A percentile compares a stretch with the other conserved stretches of the same genome.
These are phyloP conservation scores for Tetrapedia diversipes DNA, from an alignment of 2,888 invertebrate genomes.

Conservation along the genomic window DNA sequence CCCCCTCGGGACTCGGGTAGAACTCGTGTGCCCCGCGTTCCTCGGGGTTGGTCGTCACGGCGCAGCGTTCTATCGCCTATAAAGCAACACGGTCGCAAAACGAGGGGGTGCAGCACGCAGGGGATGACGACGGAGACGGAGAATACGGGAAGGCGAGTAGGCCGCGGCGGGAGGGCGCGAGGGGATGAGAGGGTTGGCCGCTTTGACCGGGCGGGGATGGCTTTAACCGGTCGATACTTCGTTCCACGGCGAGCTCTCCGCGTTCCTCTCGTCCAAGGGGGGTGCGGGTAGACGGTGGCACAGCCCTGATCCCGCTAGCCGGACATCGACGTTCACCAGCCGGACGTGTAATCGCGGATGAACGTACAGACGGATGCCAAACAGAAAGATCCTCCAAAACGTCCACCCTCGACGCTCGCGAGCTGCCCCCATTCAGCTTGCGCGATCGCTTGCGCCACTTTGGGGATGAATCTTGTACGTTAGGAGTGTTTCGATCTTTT, in stretches of 20 bases:
- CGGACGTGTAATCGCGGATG: constrained; percentile 25
- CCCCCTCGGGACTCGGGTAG: constrained; percentile 1
- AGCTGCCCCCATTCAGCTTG: too few relatives aligned
- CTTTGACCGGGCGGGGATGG: constrained; percentile 65
- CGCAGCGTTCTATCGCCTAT: neutral
- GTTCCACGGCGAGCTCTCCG: constrained; percentile 54
- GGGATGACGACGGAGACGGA: constrained; percentile 33
- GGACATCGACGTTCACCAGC: constrained; percentile 35
- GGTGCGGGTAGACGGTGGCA: constrained; percentile 41
- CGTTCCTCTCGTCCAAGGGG: constrained; percentile 31
- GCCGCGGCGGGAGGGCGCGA: constrained; percentile 43
- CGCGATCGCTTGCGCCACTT: too few relatives aligned
- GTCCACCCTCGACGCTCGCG: too few relatives aligned
- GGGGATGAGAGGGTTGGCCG: constrained; percentile 63
- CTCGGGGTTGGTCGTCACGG: neutral
- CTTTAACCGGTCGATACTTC: constrained; percentile 70
- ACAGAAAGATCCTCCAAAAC: neutral
- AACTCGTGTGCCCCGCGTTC: neutral
- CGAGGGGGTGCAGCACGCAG: constrained; percentile 1
- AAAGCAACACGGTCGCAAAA: neutral
- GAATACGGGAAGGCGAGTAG: constrained; percentile 52
- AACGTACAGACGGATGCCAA: constrained; percentile 3
- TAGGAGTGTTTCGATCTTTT: too few relatives aligned
- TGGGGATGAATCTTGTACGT: too few relatives aligned
- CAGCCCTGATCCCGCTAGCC: constrained; percentile 53